These are phyloP conservation scores for Brienomyrus brachyistius DNA, from an alignment of 2,113 vertebrate genomes.

Conservation along the genomic window DNA sequence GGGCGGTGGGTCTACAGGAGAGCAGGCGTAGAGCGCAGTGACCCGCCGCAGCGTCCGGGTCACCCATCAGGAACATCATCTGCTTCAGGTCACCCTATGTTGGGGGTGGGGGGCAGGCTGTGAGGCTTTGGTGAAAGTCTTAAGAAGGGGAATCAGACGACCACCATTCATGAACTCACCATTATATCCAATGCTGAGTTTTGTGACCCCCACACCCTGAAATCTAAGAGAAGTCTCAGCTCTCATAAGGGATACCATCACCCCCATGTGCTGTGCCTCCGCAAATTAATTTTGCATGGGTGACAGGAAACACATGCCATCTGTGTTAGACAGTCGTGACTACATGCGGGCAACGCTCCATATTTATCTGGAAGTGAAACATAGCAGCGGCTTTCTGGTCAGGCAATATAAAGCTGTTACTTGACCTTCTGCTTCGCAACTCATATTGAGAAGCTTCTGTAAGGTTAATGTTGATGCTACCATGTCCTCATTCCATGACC, in stretches of 20 bases:
- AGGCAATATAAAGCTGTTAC: neutral
- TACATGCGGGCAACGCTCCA: neutral
- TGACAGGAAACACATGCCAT: neutral
- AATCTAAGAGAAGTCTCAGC: neutral
- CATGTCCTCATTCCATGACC: neutral
- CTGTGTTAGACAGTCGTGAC: neutral
- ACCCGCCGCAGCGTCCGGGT: constrained; percentile 55
- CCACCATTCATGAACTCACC: neutral
- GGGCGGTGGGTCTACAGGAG: constrained; percentile 33
- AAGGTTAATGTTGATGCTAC: neutral
- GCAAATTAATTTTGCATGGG: neutral
- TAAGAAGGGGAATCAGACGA: neutral
- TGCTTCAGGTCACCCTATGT: constrained; percentile 71
- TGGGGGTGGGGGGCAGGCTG: neutral
- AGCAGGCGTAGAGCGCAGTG: constrained; percentile 57
- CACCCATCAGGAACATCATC: constrained; percentile 69
- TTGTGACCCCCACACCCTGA: neutral
- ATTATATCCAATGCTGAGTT: neutral
- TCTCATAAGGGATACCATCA: neutral
- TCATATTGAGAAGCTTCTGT: neutral
- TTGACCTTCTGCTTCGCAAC: neutral
- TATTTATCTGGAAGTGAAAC: neutral
- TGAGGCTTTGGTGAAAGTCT: neutral
- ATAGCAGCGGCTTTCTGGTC: neutral
- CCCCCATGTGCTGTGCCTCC: neutral